These are phyloP conservation scores for Malacosoma neustria DNA, from an alignment of 2,888 invertebrate species.

Conservation along the genomic window DNA sequence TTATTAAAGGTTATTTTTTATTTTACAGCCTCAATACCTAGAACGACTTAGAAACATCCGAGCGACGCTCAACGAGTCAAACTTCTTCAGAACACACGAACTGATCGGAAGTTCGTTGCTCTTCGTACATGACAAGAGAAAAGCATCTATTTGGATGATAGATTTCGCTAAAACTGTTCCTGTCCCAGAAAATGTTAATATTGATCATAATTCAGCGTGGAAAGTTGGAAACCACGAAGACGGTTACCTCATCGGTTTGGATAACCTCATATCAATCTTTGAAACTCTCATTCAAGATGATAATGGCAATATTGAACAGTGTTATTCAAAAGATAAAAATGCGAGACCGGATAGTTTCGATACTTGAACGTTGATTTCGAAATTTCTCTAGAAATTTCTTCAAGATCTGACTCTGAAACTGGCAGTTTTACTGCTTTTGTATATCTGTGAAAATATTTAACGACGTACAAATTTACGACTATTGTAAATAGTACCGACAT, in stretches of 20 bases:
- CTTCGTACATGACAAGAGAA: conserved; percentile 93
- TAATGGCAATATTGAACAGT: conserved; percentile 54
- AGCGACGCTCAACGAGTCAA: conserved; percentile 86
- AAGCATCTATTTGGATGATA: conserved; percentile 96
- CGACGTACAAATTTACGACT: conserved; percentile 33
- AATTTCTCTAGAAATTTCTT: conserved; percentile 17
- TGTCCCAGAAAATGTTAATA: conserved; percentile 81
- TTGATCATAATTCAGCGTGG: conserved; percentile 90
- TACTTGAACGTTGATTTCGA: conserved; percentile 40
- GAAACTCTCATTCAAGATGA: conserved; percentile 74
- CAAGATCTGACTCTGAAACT: conserved; percentile 29
- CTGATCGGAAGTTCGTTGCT: conserved; percentile 95
- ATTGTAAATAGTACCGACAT: conserved; percentile 56
- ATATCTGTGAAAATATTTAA: conserved; percentile 18
- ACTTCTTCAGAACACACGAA: conserved; percentile 95
- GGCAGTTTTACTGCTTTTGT: conserved; percentile 27
- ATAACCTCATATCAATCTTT: conserved; percentile 92
- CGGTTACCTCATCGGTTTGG: conserved; percentile 93
- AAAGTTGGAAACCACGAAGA: conserved; percentile 97
- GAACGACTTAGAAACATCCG: conserved; percentile 90
- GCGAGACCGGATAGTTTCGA: conserved; percentile 54
- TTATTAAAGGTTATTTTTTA: too few relatives aligned
- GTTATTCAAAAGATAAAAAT: conserved; percentile 50
- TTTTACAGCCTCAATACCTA: conserved; percentile 84
- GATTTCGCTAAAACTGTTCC: conserved; percentile 97